phyloP scores from a whole-genome alignment of 2,797 vertebrate species.

The Triplophysa bombifrons region DNA sequence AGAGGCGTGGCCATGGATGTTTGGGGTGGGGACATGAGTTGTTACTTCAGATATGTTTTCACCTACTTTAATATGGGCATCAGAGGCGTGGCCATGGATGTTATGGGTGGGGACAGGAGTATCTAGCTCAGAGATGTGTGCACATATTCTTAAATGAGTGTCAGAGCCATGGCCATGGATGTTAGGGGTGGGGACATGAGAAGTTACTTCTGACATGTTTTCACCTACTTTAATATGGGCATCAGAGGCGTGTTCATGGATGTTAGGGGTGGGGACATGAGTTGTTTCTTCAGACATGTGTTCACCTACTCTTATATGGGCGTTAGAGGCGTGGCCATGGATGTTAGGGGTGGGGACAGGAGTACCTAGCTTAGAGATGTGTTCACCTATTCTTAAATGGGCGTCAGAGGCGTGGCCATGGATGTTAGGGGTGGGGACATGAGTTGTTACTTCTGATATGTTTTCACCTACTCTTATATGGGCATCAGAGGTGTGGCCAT shows the following conservation, averaged over 20 bases:
- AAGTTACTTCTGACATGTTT: neutral
- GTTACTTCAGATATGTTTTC: constrained; percentile 64
- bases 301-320: constrained; percentile 64
- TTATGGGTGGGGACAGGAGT: constrained; percentile 5
- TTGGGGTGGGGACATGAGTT: constrained; percentile 54
- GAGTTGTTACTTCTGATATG: no score
- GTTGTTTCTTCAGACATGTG: no score
- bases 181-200: neutral
- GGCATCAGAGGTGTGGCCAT: no score
- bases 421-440: no score
- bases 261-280: neutral
- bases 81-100: constrained; percentile 65
- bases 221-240: neutral
- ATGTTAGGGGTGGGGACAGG: constrained; percentile 52
- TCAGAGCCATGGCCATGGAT: constrained; percentile 62
- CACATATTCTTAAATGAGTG: constrained; percentile 63
- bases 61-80: constrained; percentile 68
- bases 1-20: constrained; percentile 77
- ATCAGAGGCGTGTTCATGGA: neutral
- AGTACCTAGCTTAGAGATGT: no score
- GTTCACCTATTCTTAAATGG: no score
- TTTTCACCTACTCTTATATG: no score
- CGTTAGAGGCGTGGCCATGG: constrained; percentile 74
- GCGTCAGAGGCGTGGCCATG: no score
- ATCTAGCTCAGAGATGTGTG: constrained; percentile 52